These are phyloP conservation scores for Athrips mouffetella DNA, from an alignment of 2,888 invertebrate species.

Conservation along the genomic window DNA sequence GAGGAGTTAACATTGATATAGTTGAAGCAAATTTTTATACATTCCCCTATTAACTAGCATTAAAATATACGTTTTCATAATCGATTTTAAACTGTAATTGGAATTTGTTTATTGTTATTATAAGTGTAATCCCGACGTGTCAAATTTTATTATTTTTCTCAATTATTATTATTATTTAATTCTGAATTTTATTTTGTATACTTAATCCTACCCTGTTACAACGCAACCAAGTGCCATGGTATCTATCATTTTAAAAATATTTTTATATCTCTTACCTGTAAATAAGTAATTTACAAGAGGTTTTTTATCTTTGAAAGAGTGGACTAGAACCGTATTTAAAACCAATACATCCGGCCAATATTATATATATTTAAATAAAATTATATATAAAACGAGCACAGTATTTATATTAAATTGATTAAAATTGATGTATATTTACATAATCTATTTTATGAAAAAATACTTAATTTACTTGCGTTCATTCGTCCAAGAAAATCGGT, in stretches of 20 bases:
- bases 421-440: too few relatives aligned
- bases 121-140: constrained; percentile 41
- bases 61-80: constrained; percentile 27
- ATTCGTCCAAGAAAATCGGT: constrained; percentile 47
- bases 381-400: constrained; percentile 27
- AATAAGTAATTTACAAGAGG: constrained; percentile 51
- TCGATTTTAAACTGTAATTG: constrained; percentile 21
- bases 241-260: constrained; percentile 68
- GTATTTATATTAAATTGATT: constrained; percentile 43
- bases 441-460: constrained; percentile 33
- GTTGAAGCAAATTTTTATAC: constrained; percentile 69
- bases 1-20: constrained; percentile 64
- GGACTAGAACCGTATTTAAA: constrained; percentile 41
- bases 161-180: constrained; percentile 32
- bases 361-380: constrained; percentile 23
- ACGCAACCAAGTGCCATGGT: constrained; percentile 76
- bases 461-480: constrained; percentile 37
- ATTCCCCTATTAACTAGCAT: constrained; percentile 48
- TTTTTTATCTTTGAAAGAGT: constrained; percentile 54
- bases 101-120: constrained; percentile 27
- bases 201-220: constrained; percentile 51
- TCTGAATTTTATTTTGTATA: constrained; percentile 38
- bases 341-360: constrained; percentile 61
- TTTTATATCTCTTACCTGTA: constrained; percentile 69
- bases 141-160: constrained; percentile 31